Base-by-base conservation (phyloP, 1,140 invertebrate genomes). In the Arctopsyche grandis region DNA sequence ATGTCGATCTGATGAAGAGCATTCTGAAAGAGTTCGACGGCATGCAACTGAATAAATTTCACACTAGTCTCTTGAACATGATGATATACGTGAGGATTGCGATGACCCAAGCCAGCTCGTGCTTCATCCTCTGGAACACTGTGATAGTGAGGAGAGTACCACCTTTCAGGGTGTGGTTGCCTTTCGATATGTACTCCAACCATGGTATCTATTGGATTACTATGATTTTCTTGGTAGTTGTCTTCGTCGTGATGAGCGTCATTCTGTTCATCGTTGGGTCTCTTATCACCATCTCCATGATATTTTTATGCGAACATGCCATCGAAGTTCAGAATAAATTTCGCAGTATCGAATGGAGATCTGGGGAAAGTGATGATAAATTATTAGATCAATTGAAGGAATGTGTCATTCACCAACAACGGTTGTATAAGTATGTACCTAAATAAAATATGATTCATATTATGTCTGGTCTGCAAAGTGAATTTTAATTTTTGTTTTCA, bases 81-180 rank as follows among this genome's bases (percentile, higher is more conserved):
- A 58, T 48, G 16, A 58, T 58, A 1, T 58, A 58, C 29, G 58
- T 58, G 4, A 56, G 73, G 29, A 38, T 19, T 26, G 19, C 29
- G 4, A 9, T 75, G 9, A 60, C 48, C 22, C 9, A 46, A 21
- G 5, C 29, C 44, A 52, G 14, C 22, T 7, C 24, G 3, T 75
- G 19, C 16, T 75, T 48, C n/a, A 58, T 75, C 24, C 12, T 75
- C 3, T 21, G 21, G 16, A 29, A 22, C 58, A 19, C 52, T 1
- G 24, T 75, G 4, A n/a, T 75, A 16, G 22, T 44, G 5, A 60
- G 29, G 10, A 58, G 10, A 0, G 44, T 21, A 4, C 43, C 22
- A 22, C 73, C 73, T 1, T 75, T 48, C 73, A 75, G 44, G 24
- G 48, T 14, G 0, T 75, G 73, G 73, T 60, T 75, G 12, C 73